phyloP scores from a whole-genome alignment of 2,888 invertebrate species.

The Drosophila acutilabella region DNA sequence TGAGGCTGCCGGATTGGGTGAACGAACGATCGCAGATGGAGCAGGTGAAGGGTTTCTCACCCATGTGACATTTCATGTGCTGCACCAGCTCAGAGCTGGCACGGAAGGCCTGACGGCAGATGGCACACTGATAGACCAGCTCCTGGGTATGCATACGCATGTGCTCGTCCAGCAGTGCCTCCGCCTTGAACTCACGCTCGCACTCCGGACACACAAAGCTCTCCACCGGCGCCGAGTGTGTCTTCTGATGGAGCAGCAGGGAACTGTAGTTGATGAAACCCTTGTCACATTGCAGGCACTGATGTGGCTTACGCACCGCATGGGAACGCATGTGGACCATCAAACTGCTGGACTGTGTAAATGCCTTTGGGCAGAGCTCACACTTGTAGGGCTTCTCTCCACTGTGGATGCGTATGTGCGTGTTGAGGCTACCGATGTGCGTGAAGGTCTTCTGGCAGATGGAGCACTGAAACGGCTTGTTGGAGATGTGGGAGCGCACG shows the following conservation, averaged over 20 bases:
- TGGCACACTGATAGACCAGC: conserved; percentile 84
- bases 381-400: conserved; percentile 85
- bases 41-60: conserved; percentile 85
- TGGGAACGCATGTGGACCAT: conserved; percentile 85
- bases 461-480: conserved; percentile 85
- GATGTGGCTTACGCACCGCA: conserved; percentile 84
- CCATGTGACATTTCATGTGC: conserved; percentile 85
- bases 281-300: conserved; percentile 84
- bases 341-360: conserved; percentile 84
- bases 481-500: conserved; percentile 85
- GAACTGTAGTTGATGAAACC: conserved; percentile 85
- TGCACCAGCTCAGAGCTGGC: conserved; percentile 85
- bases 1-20: conserved; percentile 84
- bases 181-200: conserved; percentile 85
- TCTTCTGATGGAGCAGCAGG: conserved; percentile 82
- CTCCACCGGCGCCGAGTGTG: conserved; percentile 81
- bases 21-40: conserved; percentile 85
- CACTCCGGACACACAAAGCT: conserved; percentile 83
- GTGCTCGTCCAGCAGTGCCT: conserved; percentile 84
- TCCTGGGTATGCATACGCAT: conserved; percentile 84
- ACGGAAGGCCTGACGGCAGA: conserved; percentile 83
- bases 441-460: conserved; percentile 85
- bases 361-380: conserved; percentile 84
- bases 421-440: conserved; percentile 85
- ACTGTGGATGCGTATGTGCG: conserved; percentile 85